Conservation (phyloP, 2,113 vertebrate genomes). For the Trogon melanurus region DNA sequence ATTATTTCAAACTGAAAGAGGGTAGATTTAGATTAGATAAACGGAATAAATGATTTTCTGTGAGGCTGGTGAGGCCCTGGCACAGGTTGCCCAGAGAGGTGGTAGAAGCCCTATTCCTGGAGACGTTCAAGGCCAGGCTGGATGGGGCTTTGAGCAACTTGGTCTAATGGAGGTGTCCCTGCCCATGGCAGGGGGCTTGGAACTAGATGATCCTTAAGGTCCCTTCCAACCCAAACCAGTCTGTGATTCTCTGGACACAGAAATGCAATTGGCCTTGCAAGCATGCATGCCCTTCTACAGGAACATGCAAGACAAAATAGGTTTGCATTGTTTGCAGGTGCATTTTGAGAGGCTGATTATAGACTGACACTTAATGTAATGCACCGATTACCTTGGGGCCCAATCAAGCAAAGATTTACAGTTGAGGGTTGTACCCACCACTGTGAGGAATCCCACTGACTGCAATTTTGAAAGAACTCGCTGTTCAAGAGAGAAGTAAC, state of each 20-base stretch:
- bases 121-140: too few species aligned
- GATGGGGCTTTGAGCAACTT: too few species aligned
- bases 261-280: neutral
- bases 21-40: too few species aligned
- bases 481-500: neutral
- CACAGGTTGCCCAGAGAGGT: too few species aligned
- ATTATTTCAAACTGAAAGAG: too few species aligned
- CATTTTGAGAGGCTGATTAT: constrained; percentile 20
- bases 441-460: constrained; percentile 8
- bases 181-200: too few species aligned
- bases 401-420: neutral
- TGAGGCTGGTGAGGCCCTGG: too few species aligned
- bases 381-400: neutral
- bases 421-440: neutral
- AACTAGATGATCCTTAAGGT: too few species aligned
- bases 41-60: too few species aligned
- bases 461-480: neutral
- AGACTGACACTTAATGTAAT: neutral
- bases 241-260: neutral
- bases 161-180: too few species aligned
- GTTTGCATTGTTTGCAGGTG: constrained; percentile 28
- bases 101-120: too few species aligned
- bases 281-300: rapidly evolving
- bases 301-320: neutral
- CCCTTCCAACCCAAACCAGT: too few species aligned